Evolutionary conservation across 2,888 invertebrate genomes (phyloP).

Genomic region (Metellina segmentata): DNA sequence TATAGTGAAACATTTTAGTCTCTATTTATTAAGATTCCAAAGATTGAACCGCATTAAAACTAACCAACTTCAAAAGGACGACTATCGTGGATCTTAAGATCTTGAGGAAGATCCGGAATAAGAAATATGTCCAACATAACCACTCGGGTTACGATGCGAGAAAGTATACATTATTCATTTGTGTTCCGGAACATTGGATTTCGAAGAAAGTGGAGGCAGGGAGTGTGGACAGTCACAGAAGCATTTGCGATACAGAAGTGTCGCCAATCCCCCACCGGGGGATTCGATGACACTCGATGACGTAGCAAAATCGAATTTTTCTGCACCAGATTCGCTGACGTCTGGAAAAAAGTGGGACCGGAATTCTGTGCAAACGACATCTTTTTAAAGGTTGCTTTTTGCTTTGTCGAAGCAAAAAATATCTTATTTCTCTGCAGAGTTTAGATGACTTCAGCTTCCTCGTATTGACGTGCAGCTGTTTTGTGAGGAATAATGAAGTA

Average conservation of each 20-base stretch:
- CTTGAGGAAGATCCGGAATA: background rate
- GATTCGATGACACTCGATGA: constrained; percentile 6
- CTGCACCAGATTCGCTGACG: background rate
- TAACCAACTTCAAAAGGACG: no score
- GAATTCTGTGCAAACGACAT: background rate
- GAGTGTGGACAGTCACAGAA: no score
- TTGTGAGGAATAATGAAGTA: no score
- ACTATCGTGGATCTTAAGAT: no score
- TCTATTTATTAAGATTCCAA: no score
- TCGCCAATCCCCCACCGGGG: background rate
- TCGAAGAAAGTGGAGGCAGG: background rate
- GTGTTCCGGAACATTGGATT: background rate
- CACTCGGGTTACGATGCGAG: background rate
- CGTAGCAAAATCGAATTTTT: constrained; percentile 12
- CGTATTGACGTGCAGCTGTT: no score
- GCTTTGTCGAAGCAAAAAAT: no score
- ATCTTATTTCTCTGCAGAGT: no score
- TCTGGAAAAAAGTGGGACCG: background rate
- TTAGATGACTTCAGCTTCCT: no score
- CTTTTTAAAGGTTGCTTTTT: no score
- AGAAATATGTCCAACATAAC: background rate
- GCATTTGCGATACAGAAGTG: background rate
- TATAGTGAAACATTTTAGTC: no score
- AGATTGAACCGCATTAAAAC: no score
- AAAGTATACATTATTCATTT: background rate